phyloP scores from a whole-genome alignment of 2,797 vertebrate species.

The Gymnocypris eckloni region DNA sequence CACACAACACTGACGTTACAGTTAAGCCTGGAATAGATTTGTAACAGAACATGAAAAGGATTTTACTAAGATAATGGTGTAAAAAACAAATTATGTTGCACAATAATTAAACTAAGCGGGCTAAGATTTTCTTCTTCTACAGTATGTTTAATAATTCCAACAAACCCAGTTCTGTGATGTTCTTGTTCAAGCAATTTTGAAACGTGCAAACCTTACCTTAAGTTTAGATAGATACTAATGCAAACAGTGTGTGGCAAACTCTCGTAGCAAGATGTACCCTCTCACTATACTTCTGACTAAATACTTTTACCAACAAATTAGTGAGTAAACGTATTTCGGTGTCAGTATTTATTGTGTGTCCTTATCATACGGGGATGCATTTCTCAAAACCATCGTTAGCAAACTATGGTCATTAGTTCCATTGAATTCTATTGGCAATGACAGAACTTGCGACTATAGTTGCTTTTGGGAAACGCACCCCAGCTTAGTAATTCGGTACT shows the following conservation, averaged over 20 bases:
- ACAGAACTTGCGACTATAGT: no score
- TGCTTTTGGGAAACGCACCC: no score
- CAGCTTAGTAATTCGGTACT: no score
- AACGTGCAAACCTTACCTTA: not conserved
- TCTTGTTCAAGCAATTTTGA: not conserved
- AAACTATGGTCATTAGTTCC: no score
- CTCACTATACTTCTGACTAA: not conserved
- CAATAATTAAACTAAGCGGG: not conserved
- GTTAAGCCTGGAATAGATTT: not conserved
- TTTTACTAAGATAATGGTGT: not conserved
- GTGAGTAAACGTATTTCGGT: not conserved
- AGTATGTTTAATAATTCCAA: not conserved
- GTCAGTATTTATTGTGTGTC: no score
- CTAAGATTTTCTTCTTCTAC: not conserved
- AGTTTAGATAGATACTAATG: not conserved
- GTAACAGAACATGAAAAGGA: not conserved
- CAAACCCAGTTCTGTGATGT: not conserved
- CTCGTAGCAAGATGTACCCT: not conserved
- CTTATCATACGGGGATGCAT: no score
- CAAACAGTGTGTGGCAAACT: not conserved
- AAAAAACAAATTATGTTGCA: not conserved
- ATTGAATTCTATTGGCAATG: no score
- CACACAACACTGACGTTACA: not conserved
- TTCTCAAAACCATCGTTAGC: no score
- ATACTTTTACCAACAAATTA: not conserved